Conservation (phyloP, 2,888 invertebrate species). For the Onthophagus sagittarius region DNA sequence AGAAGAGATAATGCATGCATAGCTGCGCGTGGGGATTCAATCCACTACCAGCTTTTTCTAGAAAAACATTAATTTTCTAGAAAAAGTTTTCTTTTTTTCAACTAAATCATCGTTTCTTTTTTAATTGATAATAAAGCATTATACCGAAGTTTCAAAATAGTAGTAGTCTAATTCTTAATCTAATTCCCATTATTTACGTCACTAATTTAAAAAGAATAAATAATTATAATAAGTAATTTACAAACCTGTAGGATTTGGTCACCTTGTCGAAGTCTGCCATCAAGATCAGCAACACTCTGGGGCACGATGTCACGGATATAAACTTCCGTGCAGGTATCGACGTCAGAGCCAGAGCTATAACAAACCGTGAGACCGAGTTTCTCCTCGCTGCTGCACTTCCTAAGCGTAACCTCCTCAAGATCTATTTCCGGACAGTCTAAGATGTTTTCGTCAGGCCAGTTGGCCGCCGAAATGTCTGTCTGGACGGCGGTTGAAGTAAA, state of each 20-base stretch:
- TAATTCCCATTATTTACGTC: too few species aligned
- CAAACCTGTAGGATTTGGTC: conserved; percentile 60
- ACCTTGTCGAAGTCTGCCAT: conserved; percentile 58
- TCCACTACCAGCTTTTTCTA: too few species aligned
- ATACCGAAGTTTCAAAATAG: too few species aligned
- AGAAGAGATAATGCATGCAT: too few species aligned
- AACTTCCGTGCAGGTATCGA: conserved; percentile 57
- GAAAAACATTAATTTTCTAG: too few species aligned
- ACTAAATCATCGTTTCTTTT: too few species aligned
- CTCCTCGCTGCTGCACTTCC: conserved; percentile 56
- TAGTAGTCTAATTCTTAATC: too few species aligned
- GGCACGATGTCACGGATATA: conserved; percentile 64
- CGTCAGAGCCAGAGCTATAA: conserved; percentile 57
- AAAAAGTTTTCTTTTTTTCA: too few species aligned
- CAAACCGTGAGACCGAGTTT: conserved; percentile 66
- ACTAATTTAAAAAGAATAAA: background rate
- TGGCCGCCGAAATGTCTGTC: conserved; percentile 51
- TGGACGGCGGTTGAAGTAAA: conserved; percentile 53
- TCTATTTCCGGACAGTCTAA: conserved; percentile 58
- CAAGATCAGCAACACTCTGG: conserved; percentile 57
- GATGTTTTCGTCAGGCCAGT: conserved; percentile 48
- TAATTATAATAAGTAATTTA: conserved; percentile 6
- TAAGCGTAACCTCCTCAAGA: conserved; percentile 64
- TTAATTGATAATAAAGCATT: too few species aligned
- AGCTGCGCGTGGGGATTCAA: too few species aligned